Percentiles rank a stretch among this genome's conserved stretches.
phyloP scores from a whole-genome alignment of 2,797 vertebrate genomes.

The Botia kubotai region DNA sequence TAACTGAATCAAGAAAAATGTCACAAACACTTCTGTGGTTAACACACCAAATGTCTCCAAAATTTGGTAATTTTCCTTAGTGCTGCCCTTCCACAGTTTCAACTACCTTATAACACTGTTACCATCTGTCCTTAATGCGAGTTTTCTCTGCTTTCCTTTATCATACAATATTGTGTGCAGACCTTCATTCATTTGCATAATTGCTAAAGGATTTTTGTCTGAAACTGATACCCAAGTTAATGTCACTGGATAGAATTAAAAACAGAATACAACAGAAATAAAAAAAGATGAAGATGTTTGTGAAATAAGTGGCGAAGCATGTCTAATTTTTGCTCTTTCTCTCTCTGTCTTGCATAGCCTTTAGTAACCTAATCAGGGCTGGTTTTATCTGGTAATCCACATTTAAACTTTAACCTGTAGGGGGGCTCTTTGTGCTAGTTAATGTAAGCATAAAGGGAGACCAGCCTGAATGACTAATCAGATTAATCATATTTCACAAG shows the following conservation, averaged over 20 bases:
- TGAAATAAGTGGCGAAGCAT: constrained; percentile 89
- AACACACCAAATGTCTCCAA: constrained; percentile 76
- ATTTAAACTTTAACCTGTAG: constrained; percentile 99
- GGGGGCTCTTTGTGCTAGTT: constrained; percentile 97
- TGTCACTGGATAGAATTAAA: constrained; percentile 79
- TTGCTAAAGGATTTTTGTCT: constrained; percentile 94
- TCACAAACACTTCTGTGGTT: constrained; percentile 72
- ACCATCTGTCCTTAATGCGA: constrained; percentile 97
- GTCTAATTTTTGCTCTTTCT: constrained; percentile 76
- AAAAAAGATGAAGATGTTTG: constrained; percentile 82
- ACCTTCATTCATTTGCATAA: constrained; percentile 94
- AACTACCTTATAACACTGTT: constrained; percentile 86
- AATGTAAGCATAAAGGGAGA: constrained; percentile 95
- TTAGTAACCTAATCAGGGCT: constrained; percentile 93
- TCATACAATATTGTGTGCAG: constrained; percentile 92
- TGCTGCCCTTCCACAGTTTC: constrained; percentile 76
- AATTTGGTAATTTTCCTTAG: constrained; percentile 77
- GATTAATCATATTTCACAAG: constrained; percentile 96
- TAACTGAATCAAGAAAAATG: constrained; percentile 60
- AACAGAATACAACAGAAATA: constrained; percentile 60
- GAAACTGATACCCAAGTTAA: constrained; percentile 94
- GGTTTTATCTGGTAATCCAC: constrained; percentile 98
- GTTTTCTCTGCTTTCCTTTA: constrained; percentile 88
- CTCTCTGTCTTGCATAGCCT: constrained; percentile 76
- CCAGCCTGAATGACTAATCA: constrained; percentile 93